Conservation (phyloP, 2,888 invertebrate genomes). For the Muscina levida region DNA sequence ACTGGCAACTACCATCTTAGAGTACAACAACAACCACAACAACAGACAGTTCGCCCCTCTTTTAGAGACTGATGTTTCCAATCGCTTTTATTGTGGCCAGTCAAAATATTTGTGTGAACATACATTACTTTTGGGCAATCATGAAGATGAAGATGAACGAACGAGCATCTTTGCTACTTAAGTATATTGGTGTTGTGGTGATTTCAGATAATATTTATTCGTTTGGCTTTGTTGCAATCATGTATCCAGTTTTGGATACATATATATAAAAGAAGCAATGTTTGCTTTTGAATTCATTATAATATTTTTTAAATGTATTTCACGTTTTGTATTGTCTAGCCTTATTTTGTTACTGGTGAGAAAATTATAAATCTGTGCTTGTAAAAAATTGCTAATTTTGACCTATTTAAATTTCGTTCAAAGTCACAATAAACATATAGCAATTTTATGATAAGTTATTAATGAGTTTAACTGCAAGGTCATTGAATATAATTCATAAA, state of each 20-base stretch:
- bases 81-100: background rate
- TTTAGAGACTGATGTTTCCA: background rate
- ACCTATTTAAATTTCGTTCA: constrained; percentile 36
- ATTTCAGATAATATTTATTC: background rate
- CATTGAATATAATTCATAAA: constrained; percentile 26
- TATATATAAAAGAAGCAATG: too few relatives aligned
- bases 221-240: background rate
- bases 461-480: constrained; percentile 45
- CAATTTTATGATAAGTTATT: constrained; percentile 36
- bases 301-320: background rate
- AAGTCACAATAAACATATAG: constrained; percentile 30
- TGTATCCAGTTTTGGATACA: background rate
- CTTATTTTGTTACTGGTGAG: constrained; percentile 1
- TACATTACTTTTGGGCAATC: background rate
- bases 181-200: background rate
- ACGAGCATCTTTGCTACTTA: too few relatives aligned
- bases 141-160: too few relatives aligned
- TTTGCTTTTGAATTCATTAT: constrained; percentile 6
- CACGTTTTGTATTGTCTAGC: background rate
- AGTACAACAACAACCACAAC: background rate
- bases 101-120: constrained; percentile 15
- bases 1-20: constrained; percentile 9
- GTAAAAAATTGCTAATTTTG: constrained; percentile 32
- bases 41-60: background rate
- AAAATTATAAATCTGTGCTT: background rate